Percentiles rank a stretch among this genome's conserved stretches.
Evolutionary conservation across 2,113 vertebrate genomes (phyloP).

Genomic region (Notarius quadriscutis): DNA sequence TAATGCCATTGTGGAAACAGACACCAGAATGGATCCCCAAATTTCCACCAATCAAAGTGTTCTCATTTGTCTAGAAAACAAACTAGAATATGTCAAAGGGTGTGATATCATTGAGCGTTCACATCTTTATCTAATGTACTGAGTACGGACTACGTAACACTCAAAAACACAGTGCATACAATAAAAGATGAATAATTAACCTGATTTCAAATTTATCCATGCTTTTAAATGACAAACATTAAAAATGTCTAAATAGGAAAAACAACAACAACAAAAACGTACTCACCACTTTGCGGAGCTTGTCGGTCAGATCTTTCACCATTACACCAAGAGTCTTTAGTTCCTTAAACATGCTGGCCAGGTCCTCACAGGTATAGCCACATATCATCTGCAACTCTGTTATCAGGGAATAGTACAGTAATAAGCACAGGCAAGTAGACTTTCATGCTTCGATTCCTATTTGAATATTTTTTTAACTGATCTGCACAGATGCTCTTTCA

Average conservation of each 20-base stretch:
- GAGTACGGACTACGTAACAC: background rate
- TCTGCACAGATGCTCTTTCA: background rate
- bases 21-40: conserved; percentile 78
- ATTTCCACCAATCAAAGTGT: conserved; percentile 75
- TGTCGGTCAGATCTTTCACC: conserved; percentile 87
- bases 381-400: conserved; percentile 90
- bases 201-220: no score
- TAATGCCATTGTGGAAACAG: conserved; percentile 90
- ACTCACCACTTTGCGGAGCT: conserved; percentile 90
- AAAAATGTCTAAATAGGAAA: background rate
- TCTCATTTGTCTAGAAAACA: conserved; percentile 81
- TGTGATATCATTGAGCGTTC: background rate
- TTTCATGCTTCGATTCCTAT: background rate
- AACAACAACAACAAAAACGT: background rate
- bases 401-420: conserved; percentile 15
- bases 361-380: conserved; percentile 92
- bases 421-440: background rate
- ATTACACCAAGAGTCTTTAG: conserved; percentile 87
- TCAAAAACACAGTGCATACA: background rate
- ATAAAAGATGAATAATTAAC: background rate
- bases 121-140: background rate
- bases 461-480: conserved; percentile 9
- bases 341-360: conserved; percentile 92
- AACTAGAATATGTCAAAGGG: background rate
- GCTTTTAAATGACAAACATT: background rate